These are phyloP conservation scores for Amblyraja radiata DNA, from an alignment of 2,797 vertebrate genomes.

Conservation along the genomic window DNA sequence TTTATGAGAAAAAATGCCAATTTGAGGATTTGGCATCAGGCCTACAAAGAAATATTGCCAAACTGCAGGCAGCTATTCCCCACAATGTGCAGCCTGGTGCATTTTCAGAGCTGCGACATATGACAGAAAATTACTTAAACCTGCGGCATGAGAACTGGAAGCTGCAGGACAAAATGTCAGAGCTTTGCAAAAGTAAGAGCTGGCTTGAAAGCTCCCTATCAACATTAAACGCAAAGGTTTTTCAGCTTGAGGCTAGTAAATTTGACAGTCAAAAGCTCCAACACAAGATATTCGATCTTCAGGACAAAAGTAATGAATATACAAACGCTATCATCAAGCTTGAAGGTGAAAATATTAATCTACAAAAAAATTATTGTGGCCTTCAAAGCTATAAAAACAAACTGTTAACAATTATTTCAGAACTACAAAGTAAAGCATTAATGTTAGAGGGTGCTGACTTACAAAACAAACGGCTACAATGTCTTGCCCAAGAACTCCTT, in stretches of 20 bases:
- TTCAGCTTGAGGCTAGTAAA: neutral
- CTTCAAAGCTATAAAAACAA: slow-evolving; percentile 27
- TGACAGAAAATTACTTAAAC: neutral
- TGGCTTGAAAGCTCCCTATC: slow-evolving; percentile 12
- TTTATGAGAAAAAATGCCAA: slow-evolving; percentile 20
- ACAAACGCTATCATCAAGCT: slow-evolving; percentile 9
- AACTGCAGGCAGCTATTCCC: slow-evolving; percentile 8
- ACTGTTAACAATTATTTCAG: neutral
- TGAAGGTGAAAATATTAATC: slow-evolving; percentile 6
- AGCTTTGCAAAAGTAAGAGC: neutral
- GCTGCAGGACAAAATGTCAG: slow-evolving; percentile 10
- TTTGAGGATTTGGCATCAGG: neutral
- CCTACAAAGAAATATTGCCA: neutral
- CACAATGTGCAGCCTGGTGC: neutral
- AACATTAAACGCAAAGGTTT: neutral
- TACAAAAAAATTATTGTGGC: slow-evolving; percentile 14
- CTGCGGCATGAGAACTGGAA: neutral
- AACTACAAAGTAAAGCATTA: neutral
- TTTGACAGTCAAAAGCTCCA: slow-evolving; percentile 25
- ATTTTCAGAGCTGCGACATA: neutral
- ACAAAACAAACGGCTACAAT: slow-evolving; percentile 15
- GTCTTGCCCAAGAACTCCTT: neutral
- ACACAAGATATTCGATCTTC: neutral
- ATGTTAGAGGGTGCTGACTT: slow-evolving; percentile 22
- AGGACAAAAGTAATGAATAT: neutral